These are phyloP conservation scores for Drosophila melanica DNA, from an alignment of 1,140 invertebrate species.

Conservation along the genomic window DNA sequence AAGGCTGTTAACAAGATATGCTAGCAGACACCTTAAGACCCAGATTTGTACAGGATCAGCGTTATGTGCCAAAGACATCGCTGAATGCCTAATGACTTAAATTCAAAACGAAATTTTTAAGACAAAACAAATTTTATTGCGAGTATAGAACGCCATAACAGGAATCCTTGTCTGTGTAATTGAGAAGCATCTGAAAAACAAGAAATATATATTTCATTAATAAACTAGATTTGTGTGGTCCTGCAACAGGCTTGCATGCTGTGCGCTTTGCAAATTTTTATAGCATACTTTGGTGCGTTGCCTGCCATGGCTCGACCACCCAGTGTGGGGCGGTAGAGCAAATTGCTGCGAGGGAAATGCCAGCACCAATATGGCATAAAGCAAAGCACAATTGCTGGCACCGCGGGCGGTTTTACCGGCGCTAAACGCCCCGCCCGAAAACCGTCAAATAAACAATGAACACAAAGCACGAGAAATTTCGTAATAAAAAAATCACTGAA, in stretches of 20 bases:
- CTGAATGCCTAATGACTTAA: too few species aligned
- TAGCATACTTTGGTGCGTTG: constrained; percentile 35
- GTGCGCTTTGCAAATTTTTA: constrained; percentile 53
- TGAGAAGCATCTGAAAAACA: constrained; percentile 3
- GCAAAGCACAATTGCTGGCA: constrained; percentile 37
- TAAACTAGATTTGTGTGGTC: constrained; percentile 4
- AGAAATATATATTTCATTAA: constrained; percentile 11
- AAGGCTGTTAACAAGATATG: constrained; percentile 39
- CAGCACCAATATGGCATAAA: constrained; percentile 24
- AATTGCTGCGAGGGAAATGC: constrained; percentile 8
- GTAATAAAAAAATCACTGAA: constrained; percentile 62
- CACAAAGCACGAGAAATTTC: constrained; percentile 65
- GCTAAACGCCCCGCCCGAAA: constrained; percentile 18
- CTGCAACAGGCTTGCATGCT: constrained; percentile 19
- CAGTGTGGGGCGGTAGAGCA: background rate
- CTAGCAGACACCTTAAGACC: constrained; percentile 44
- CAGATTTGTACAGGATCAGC: constrained; percentile 20
- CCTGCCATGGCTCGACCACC: background rate
- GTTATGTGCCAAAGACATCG: background rate
- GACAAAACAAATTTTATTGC: constrained; percentile 33
- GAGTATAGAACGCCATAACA: constrained; percentile 2
- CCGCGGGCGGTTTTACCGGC: constrained; percentile 49
- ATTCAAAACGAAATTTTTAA: background rate
- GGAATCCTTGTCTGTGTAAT: background rate
- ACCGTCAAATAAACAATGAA: constrained; percentile 69